Evolutionary conservation across 1,140 invertebrate genomes (phyloP).

Genomic region (Idris sp.): DNA sequence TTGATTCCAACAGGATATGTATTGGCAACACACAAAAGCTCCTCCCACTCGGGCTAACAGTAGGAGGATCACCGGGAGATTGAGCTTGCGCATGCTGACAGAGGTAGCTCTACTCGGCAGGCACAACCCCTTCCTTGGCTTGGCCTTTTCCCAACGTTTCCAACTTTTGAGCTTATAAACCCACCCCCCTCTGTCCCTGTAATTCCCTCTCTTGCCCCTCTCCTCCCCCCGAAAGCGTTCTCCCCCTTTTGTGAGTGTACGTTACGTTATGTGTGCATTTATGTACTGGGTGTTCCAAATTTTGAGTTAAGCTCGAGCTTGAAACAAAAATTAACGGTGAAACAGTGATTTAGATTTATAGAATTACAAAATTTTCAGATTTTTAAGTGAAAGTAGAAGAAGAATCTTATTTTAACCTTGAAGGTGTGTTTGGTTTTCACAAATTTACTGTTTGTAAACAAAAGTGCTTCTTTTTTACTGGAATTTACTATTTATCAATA

Average conservation of each 20-base stretch:
- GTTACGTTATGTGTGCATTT: constrained; percentile 11
- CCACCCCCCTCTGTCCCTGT: constrained; percentile 32
- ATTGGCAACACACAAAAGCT: constrained; percentile 75
- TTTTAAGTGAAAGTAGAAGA: too few species aligned
- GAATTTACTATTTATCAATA: too few species aligned
- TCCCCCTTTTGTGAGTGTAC: constrained; percentile 16
- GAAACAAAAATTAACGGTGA: too few species aligned
- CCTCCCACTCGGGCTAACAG: constrained; percentile 71
- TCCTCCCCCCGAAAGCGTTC: constrained; percentile 3
- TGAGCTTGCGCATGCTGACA: constrained; percentile 70
- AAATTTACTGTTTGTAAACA: too few species aligned
- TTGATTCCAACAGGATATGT: constrained; percentile 67
- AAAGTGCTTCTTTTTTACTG: too few species aligned
- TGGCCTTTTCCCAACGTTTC: constrained; percentile 69
- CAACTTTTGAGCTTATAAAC: constrained; percentile 70
- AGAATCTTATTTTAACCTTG: too few species aligned
- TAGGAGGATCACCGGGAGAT: constrained; percentile 69
- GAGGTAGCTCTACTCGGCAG: constrained; percentile 52
- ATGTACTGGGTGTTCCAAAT: constrained; percentile 30
- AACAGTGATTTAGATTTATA: too few species aligned
- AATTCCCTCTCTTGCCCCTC: constrained; percentile 19
- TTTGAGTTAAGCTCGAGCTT: too few species aligned
- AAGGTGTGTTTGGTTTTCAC: too few species aligned
- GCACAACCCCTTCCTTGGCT: constrained; percentile 74
- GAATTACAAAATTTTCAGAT: too few species aligned